Percentiles rank a stretch among this genome's conserved stretches.
phyloP scores from a whole-genome alignment of 1,140 invertebrate genomes.

The Bombus superbus region DNA sequence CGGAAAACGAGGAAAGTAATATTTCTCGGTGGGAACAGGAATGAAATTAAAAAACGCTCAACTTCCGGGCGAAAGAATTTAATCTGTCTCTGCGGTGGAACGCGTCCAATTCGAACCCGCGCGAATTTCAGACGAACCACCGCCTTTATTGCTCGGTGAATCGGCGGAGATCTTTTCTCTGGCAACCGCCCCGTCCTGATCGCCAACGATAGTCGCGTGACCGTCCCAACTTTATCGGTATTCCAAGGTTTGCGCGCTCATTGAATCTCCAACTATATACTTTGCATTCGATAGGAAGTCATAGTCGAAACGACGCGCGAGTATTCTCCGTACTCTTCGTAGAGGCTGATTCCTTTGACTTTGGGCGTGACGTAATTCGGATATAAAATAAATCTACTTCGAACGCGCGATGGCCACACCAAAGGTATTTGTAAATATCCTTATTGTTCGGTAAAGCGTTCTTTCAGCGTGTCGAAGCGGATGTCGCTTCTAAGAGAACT shows the following conservation, averaged over 20 bases:
- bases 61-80: background rate
- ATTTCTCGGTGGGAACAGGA: background rate
- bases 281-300: conserved; percentile 21
- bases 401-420: no score
- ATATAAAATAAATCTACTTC: no score
- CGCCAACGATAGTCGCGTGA: conserved; percentile 45
- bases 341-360: background rate
- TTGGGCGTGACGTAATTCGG: background rate
- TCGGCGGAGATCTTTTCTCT: conserved; percentile 41
- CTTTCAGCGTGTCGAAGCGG: no score
- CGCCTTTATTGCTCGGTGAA: conserved; percentile 47
- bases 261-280: conserved; percentile 28
- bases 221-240: conserved; percentile 19
- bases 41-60: background rate
- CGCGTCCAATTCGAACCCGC: conserved; percentile 17
- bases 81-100: conserved; percentile 9
- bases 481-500: no score
- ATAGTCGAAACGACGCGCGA: background rate
- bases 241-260: conserved; percentile 35
- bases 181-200: conserved; percentile 23
- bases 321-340: background rate
- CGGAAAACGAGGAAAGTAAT: no score
- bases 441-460: no score
- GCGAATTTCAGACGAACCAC: conserved; percentile 30
- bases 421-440: no score